Evolutionary conservation across 35 echinoderm and acorn worm genomes (phyloP).

Genomic region (Apostichopus parvimensis): DNA sequence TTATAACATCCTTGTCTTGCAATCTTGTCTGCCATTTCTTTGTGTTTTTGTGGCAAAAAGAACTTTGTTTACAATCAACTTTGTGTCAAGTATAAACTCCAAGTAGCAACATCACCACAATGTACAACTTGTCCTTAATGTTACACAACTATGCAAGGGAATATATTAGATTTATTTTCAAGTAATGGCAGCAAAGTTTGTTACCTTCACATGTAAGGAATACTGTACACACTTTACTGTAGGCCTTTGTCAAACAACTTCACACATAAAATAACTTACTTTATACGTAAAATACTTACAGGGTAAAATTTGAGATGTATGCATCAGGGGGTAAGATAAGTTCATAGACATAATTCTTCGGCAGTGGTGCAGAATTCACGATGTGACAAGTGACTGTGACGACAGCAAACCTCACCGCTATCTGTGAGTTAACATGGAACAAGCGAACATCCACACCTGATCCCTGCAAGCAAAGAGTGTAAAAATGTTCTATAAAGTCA

Average conservation of each 20-base stretch:
- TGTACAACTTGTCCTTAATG: too few species aligned
- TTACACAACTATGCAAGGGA: too few species aligned
- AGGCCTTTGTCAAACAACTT: not conserved
- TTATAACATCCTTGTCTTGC: too few species aligned
- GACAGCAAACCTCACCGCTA: conserved; percentile 78
- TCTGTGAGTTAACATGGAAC: conserved; percentile 76
- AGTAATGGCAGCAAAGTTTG: too few species aligned
- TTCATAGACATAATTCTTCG: conserved; percentile 55
- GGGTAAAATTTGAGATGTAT: conserved; percentile 83
- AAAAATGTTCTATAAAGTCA: too few species aligned
- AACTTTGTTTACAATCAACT: too few species aligned
- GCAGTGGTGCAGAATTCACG: conserved; percentile 45
- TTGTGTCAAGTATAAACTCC: too few species aligned
- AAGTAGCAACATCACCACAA: too few species aligned
- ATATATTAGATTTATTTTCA: too few species aligned
- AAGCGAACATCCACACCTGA: conserved; percentile 43
- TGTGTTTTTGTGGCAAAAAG: too few species aligned
- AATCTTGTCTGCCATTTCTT: too few species aligned
- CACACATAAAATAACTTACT: not conserved
- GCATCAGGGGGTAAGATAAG: conserved; percentile 77
- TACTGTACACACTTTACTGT: not conserved
- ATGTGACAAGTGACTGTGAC: conserved; percentile 63
- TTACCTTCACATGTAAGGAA: not conserved
- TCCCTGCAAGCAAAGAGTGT: not conserved
- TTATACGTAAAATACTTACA: conserved; percentile 57